Percentiles rank a stretch among this genome's conserved stretches.
Conservation (phyloP, 2,113 vertebrate genomes). For the Turnix velox region DNA sequence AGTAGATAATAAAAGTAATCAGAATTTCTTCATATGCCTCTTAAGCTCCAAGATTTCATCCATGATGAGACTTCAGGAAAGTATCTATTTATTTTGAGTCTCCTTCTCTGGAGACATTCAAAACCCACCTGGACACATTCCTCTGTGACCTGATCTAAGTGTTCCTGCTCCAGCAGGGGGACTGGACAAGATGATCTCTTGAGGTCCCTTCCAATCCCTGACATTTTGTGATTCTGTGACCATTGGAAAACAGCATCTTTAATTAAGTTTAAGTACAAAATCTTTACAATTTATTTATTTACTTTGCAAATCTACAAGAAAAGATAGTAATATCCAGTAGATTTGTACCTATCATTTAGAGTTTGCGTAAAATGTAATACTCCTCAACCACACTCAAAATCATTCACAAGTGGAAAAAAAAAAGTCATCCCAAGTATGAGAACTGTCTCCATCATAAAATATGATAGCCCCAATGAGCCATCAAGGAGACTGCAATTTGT, state of each 20-base stretch:
- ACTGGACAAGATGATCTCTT: no score
- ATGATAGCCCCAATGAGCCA: not conserved
- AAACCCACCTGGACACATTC: no score
- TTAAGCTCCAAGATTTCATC: not conserved
- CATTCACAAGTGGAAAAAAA: not conserved
- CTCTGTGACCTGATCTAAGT: no score
- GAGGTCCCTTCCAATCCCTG: no score
- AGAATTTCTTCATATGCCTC: not conserved
- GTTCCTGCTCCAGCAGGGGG: no score
- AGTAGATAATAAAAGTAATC: not conserved
- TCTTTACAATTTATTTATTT: not conserved
- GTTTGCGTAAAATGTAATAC: not conserved
- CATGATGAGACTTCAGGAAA: not conserved
- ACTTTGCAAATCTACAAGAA: not conserved
- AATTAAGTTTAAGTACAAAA: not conserved
- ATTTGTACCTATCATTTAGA: not conserved
- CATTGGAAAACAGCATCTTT: not conserved
- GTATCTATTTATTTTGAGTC: no score
- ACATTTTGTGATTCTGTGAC: no score
- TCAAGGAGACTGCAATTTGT: not conserved
- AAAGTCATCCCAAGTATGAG: not conserved
- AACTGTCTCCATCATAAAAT: not conserved
- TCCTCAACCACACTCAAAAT: not conserved
- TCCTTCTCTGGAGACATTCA: no score
- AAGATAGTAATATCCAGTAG: not conserved